These are phyloP conservation scores for Erebia palarica DNA, from an alignment of 2,888 invertebrate species.

Conservation along the genomic window DNA sequence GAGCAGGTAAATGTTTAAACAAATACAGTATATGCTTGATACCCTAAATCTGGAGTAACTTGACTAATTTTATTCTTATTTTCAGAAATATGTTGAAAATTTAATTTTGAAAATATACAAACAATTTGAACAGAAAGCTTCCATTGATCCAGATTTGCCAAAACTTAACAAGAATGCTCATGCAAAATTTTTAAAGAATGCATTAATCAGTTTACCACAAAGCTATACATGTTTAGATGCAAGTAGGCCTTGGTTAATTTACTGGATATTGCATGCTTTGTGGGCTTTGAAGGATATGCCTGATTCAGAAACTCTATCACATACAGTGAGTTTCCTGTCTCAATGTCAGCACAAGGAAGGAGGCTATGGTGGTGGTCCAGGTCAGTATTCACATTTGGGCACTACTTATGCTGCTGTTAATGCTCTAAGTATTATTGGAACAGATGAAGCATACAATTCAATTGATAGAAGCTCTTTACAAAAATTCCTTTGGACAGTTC, in stretches of 20 bases:
- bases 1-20: constrained; percentile 61
- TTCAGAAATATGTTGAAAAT: constrained; percentile 70
- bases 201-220: constrained; percentile 85
- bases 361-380: constrained; percentile 97
- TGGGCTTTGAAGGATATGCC: constrained; percentile 84
- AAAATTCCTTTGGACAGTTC: constrained; percentile 90
- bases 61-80: constrained; percentile 13
- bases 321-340: constrained; percentile 66
- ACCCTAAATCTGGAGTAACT: background rate
- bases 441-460: constrained; percentile 92
- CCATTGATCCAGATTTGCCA: constrained; percentile 79
- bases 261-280: constrained; percentile 97
- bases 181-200: constrained; percentile 85
- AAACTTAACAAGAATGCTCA: constrained; percentile 85
- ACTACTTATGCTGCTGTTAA: constrained; percentile 99
- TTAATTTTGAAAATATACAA: constrained; percentile 64
- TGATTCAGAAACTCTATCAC: constrained; percentile 64
- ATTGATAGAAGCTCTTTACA: constrained; percentile 90
- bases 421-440: constrained; percentile 94
- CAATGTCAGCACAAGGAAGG: constrained; percentile 90
- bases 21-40: background rate
- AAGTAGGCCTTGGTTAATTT: constrained; percentile 97
- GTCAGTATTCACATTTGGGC: constrained; percentile 96
- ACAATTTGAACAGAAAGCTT: constrained; percentile 69
- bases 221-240: constrained; percentile 94